Base-by-base conservation (phyloP, 2,888 invertebrate genomes). In the Caenorhabditis panamensis region DNA sequence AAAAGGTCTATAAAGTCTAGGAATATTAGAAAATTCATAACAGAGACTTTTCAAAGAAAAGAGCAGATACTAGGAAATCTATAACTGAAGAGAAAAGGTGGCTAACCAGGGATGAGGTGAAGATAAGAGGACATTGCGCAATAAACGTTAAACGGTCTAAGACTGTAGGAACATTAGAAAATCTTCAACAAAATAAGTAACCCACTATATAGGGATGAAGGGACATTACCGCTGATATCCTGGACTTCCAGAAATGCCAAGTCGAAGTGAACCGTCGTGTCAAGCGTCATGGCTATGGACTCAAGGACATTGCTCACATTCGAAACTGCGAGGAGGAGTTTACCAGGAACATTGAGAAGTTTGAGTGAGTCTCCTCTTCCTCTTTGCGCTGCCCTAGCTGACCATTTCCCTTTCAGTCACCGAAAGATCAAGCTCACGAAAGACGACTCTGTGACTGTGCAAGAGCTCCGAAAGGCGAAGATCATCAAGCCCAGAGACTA, bases 401-500 rank as follows among this genome's bases (percentile, higher is more conserved):
- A 22, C 11, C 13, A 36, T 20, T 75, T 9, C 31, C 31, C 31
- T 6, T 80, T 26, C 56, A 80, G 80, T 28, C 53, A 66, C 9
- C 61, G 77, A 37, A 72, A 68, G 41, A 82, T 82, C 61, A 47
- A 72, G 22, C 64, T 82, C 5, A 62, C 71, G 0, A 53, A 78
- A 5, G 82, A 78, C 41, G 73, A 82, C 51, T 59, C 73, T 4
- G 59, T 82, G n/a, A 62, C 73, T 1, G 69, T 83, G 13, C 78
- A 82, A 58, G 83, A 82, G 11, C 64, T 82, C 5, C 41, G 84
- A 36, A 79, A 73, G 24, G 76, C 78, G 0, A 69, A 77, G 24
- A 78, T 83, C 58, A 83, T 89, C 79, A 86, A 88, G 58, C 84
- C 88, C 1, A 82, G 84, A 61, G 89, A 89, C 62, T 86, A 77